phyloP scores from a whole-genome alignment of 2,797 vertebrate genomes.

The Garrulus glandarius region DNA sequence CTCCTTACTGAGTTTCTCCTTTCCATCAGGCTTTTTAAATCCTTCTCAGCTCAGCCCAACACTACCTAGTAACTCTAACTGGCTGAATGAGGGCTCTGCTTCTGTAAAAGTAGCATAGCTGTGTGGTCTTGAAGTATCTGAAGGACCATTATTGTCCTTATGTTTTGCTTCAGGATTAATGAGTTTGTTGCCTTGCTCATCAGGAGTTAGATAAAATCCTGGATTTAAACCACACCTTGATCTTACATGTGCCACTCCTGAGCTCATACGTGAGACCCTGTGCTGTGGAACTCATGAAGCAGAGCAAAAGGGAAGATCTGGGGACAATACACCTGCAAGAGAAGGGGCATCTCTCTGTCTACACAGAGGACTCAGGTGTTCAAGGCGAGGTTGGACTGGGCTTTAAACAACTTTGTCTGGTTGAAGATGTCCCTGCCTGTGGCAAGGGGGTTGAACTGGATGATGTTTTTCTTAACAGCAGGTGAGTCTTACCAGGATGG shows the following conservation, averaged over 20 bases:
- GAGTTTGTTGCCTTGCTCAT: neutral
- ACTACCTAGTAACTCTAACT: neutral
- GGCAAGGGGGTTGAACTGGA: neutral
- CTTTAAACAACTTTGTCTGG: neutral
- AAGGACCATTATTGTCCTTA: neutral
- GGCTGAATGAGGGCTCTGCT: neutral
- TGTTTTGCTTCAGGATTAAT: neutral
- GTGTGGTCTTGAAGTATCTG: neutral
- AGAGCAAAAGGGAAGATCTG: accelerated
- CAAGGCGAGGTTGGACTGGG: neutral
- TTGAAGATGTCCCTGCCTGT: neutral
- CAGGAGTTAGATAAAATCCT: neutral
- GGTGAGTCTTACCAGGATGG: neutral
- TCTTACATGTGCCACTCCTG: neutral
- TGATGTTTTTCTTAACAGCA: neutral
- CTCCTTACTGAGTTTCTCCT: neutral
- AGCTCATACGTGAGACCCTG: neutral
- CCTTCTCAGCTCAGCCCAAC: neutral
- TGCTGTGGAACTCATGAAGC: neutral
- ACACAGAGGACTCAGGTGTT: neutral
- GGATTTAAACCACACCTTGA: neutral
- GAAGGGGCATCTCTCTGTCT: neutral
- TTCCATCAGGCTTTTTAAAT: neutral
- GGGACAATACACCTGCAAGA: neutral
- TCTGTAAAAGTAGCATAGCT: neutral